Evolutionary conservation across 2,888 invertebrate species (phyloP), one percentile per base, ranked within the genome.

Genomic region (Candidula unifasciata): DNA sequence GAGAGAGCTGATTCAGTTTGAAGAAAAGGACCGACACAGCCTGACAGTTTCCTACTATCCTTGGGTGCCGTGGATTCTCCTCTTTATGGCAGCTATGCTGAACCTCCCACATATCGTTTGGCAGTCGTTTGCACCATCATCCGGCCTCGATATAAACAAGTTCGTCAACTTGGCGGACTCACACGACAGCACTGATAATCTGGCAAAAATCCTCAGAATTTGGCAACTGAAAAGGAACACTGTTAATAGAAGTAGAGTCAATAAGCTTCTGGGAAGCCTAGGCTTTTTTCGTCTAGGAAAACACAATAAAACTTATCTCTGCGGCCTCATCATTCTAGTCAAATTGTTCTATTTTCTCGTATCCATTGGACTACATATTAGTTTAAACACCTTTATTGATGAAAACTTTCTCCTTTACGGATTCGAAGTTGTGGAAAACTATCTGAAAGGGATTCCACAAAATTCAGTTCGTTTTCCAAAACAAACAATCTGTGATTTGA

Each of bases 21-120:
- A 60, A 2, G 71, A 81, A 76, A 80, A 83, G 44, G 83, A 86
- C 3, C 73, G 87, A 8, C 44, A 84, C 18, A 80, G 86, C 66
- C 82, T 83, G 30, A 87, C 87, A 60, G 74, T 90, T 3, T 86
- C 88, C 2, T 90, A 89, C 77, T 90, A 90, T 54, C 90, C 89
- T 33, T 88, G 89, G 88, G 87, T 89, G 0, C 90, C 90, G 0
- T 86, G 90, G 68, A 89, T 90, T 33, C 86, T 90, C 3, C 80
- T 89, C 10, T 84, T 87, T 76, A 84, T 88, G 82, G 88, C 90
- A 24, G 84, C 87, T 44, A 78, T 88, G n/a, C 86, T 89, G 68
- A 89, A 89, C 57, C 44, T 89, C 0, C 90, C 90, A 2, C 85
- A 88, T 37, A 52, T 89, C 52, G 66, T 89, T 21, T 90, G 89